These are phyloP conservation scores for Natator depressus DNA, from an alignment of 2,113 vertebrate genomes.

Conservation along the genomic window DNA sequence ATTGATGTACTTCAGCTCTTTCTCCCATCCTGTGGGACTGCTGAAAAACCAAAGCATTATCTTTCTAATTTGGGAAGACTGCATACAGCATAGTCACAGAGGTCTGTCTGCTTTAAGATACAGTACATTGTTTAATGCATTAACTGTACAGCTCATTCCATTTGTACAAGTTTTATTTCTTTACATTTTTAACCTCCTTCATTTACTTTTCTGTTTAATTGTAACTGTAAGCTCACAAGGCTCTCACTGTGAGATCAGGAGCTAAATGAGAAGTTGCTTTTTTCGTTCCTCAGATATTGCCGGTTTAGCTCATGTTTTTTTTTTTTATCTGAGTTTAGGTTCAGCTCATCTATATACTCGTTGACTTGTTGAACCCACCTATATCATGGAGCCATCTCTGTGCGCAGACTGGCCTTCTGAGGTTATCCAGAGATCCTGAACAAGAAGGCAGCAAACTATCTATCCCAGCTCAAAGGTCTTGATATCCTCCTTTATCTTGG, in stretches of 20 bases:
- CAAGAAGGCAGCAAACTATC: background rate
- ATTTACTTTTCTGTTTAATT: constrained; percentile 27
- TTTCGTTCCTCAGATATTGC: background rate
- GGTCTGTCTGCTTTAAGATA: background rate
- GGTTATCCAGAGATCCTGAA: background rate
- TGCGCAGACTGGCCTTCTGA: background rate
- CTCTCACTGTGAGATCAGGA: background rate
- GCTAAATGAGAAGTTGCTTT: background rate
- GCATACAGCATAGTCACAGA: background rate
- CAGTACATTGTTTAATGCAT: background rate
- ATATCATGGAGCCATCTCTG: background rate
- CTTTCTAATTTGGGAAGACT: constrained; percentile 34
- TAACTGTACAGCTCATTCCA: background rate
- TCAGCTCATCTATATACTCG: background rate
- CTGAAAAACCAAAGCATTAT: constrained; percentile 31
- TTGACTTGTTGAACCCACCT: background rate
- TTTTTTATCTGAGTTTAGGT: background rate
- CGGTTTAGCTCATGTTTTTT: background rate
- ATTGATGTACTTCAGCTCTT: constrained; percentile 59
- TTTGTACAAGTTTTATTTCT: background rate
- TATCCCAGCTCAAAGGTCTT: background rate
- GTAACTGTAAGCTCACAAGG: background rate
- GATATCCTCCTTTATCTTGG: background rate
- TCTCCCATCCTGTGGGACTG: constrained; percentile 15
- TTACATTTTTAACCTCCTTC: background rate